phyloP scores from a whole-genome alignment of 2,797 vertebrate genomes.

The Melanogrammus aeglefinus region DNA sequence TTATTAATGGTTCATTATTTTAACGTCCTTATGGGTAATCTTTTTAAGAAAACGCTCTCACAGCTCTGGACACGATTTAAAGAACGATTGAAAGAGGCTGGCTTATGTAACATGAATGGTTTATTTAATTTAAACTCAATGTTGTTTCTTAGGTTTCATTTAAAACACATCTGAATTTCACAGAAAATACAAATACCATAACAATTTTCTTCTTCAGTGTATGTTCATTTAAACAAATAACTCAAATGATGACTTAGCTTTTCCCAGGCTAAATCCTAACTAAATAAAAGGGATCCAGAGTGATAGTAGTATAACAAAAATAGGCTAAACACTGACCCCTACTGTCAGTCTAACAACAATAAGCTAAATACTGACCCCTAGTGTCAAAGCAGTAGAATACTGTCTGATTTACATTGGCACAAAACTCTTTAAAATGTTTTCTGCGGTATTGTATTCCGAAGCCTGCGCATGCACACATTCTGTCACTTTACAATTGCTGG shows the following conservation, averaged over 20 bases:
- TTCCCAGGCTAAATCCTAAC: neutral
- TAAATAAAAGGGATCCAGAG: neutral
- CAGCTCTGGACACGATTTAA: neutral
- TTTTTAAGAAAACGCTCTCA: neutral
- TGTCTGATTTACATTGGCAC: neutral
- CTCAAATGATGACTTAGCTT: too few species aligned
- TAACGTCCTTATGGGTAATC: neutral
- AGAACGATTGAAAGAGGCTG: neutral
- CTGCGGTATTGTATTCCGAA: too few species aligned
- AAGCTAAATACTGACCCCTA: constrained; percentile 64
- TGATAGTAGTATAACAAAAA: neutral
- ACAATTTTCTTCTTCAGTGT: neutral
- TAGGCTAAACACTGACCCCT: constrained; percentile 64
- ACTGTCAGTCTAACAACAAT: constrained; percentile 22
- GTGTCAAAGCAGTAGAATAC: constrained; percentile 23
- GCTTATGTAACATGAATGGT: neutral
- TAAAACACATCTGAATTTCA: neutral
- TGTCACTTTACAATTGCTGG: neutral
- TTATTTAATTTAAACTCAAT: neutral
- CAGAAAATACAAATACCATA: neutral
- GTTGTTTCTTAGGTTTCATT: neutral
- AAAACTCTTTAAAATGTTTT: neutral
- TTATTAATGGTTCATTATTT: neutral
- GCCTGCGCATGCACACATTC: too few species aligned
- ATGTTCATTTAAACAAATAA: neutral